Evolutionary conservation across 1,140 invertebrate species (phyloP), one percentile per base, ranked within the genome.

Genomic region (Papilio polyxenes): DNA sequence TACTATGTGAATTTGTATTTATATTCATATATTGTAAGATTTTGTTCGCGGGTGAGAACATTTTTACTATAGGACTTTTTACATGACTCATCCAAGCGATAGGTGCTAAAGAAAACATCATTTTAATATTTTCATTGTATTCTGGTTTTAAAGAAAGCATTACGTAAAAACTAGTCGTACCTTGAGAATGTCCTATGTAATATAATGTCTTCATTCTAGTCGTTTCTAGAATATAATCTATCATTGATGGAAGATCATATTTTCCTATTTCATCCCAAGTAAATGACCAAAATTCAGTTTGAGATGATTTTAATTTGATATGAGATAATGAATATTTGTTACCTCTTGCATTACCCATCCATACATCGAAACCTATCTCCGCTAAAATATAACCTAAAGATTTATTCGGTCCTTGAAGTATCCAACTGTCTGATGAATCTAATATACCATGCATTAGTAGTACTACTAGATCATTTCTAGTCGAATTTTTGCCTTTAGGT

Each of bases 171-270:
- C 76, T 83, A 0, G 95, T 95, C 0, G 94, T 95, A 0, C 95
- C 94, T 89, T 95, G 93, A 0, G 95, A 95, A 84, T 97, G 96
- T 0, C 96, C 97, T 0, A 97, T 88, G 85, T 97, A 98, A 81
- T 95, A 94, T 0, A 97, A 37, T 81, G 93, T 88, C 51, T 89
- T 62, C 65, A 92, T 85, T 0, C 90, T 89, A 0, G 96, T 97
- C 1, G 65, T 56, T 1, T 95, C 88, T 1, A 97, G 83, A 15
- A 97, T 93, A 78, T 96, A 95, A 82, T 97, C 96, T 4, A 98
- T 96, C 94, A 96, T 96, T 0, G 97, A 96, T 17, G 97, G 97
- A n/a, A 98, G 81, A 92, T 98, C 97, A 80, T 95, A 96, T 0
- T 94, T 84, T 10, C 96, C 97, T 83, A 98, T 97, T 91, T 98